Evolutionary conservation across 1,140 invertebrate species (phyloP).

Genomic region (Atta colombica): DNA sequence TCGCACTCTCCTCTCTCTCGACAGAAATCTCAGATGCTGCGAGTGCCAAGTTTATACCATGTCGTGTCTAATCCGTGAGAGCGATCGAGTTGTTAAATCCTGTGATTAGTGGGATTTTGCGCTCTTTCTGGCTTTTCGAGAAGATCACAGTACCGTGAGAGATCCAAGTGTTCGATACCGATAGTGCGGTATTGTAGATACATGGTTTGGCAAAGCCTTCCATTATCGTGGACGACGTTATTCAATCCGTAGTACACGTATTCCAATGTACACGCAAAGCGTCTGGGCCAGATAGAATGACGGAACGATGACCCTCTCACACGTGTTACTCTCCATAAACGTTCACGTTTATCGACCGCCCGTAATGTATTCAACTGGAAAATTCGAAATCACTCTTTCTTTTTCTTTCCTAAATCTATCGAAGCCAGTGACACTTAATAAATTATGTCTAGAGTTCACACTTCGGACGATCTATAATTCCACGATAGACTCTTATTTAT

Average conservation of each 20-base stretch:
- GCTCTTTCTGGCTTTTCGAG: slow-evolving; percentile 24
- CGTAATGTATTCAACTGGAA: slow-evolving; percentile 63
- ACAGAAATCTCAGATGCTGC: background rate
- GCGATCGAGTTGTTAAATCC: slow-evolving; percentile 38
- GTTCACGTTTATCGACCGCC: slow-evolving; percentile 63
- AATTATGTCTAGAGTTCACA: slow-evolving; percentile 8
- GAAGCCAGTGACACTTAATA: background rate
- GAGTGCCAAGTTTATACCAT: background rate
- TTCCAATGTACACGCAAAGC: slow-evolving; percentile 65
- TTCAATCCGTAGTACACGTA: slow-evolving; percentile 73
- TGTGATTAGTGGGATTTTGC: slow-evolving; percentile 27
- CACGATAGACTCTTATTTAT: background rate
- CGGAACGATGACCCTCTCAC: slow-evolving; percentile 45
- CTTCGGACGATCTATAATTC: background rate
- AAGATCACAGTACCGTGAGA: slow-evolving; percentile 63
- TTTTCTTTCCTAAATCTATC: background rate
- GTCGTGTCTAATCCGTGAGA: background rate
- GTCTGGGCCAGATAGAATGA: slow-evolving; percentile 68
- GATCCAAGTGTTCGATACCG: slow-evolving; percentile 69
- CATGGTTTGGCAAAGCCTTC: slow-evolving; percentile 73
- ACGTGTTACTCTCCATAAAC: slow-evolving; percentile 52
- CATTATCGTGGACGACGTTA: slow-evolving; percentile 72
- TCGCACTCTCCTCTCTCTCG: background rate
- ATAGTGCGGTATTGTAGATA: slow-evolving; percentile 64
- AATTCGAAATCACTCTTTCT: slow-evolving; percentile 21